Evolutionary conservation across 2,113 vertebrate genomes (phyloP).

Genomic region (Cacatua alba): DNA sequence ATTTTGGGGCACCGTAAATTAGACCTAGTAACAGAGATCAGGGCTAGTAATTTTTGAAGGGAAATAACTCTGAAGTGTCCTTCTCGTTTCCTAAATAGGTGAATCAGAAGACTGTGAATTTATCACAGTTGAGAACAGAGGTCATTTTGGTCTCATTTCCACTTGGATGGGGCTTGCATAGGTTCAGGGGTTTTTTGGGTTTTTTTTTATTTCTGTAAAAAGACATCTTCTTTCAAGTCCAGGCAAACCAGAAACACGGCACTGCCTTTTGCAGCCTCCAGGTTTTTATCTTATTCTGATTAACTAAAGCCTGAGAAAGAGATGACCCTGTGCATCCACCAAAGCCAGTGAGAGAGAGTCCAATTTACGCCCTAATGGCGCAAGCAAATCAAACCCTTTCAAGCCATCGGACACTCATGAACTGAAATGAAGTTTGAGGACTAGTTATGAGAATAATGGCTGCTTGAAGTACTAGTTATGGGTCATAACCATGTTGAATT

Average conservation of each 20-base stretch:
- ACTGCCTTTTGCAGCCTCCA: not conserved
- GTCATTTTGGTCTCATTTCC: slow-evolving; percentile 25
- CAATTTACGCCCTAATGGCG: not conserved
- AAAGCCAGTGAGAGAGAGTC: not conserved
- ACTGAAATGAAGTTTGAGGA: slow-evolving; percentile 11
- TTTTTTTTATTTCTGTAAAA: not conserved
- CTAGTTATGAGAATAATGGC: slow-evolving; percentile 8
- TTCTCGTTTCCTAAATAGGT: slow-evolving; percentile 35
- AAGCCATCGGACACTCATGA: not conserved
- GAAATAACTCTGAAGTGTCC: slow-evolving; percentile 8
- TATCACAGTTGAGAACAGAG: not conserved
- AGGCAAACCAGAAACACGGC: not conserved
- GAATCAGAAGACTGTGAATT: not conserved
- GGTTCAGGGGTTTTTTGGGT: accelerated
- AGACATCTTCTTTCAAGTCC: not conserved
- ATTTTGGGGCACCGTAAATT: not conserved
- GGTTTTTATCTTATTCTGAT: not conserved
- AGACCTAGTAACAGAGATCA: not conserved
- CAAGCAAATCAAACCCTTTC: not conserved
- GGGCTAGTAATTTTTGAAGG: slow-evolving; percentile 49
- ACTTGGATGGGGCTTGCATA: not conserved
- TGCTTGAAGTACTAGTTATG: slow-evolving; percentile 26
- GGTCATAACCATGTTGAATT: not conserved
- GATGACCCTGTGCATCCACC: not conserved
- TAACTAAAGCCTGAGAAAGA: not conserved